Base-by-base conservation (phyloP, 1,140 invertebrate species). In the Akabosia matsudoensis region DNA sequence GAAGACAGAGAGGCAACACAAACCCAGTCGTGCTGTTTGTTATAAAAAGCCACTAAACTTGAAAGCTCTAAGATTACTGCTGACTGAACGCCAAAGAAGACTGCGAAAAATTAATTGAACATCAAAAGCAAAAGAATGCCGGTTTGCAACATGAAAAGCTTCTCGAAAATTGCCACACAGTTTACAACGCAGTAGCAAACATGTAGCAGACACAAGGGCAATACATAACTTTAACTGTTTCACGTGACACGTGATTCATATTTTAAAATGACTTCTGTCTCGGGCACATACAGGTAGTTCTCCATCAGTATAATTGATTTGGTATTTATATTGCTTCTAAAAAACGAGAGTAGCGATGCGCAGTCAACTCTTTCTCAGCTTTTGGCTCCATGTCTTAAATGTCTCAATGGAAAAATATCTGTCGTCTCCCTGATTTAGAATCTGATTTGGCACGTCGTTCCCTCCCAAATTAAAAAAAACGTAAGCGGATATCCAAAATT, bases 401-500 rank as follows among this genome's bases (percentile, higher is more conserved):
- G 18, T 45, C 37, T 10, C 37, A 18, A 45, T 18, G 18, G 7
- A 45, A 45, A 18, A 45, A 45, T 45, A 18, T 10, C 7, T 45
- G 7, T 45, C 37, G 61, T 30, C 31, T 30, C 31, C 61, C 22
- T 67, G 61, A 67, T 67, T 67, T 67, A 61, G 54, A 61, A n/a
- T 22, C 24, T 67, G 61, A 31, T 67, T 67, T 67, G 61, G 61
- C 54, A 61, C 61, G 31, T 28, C 28, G n/a, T 28, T 31, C 61
- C 30, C 28, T 67, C 24, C 24, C 14, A 67, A 67, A 67, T 4
- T 67, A 7, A 30, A 67, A 67, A 22, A 30, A 31, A 67, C 24
- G 61, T 67, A 67, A 30, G 61, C 7, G 61, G 61, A 67, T 67
- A 31, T 28, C 30, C 13, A 67, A n/a, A 67, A 67, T 67, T 67